phyloP scores from a whole-genome alignment of 2,797 vertebrate species.

The Sebastes matsubarae region DNA sequence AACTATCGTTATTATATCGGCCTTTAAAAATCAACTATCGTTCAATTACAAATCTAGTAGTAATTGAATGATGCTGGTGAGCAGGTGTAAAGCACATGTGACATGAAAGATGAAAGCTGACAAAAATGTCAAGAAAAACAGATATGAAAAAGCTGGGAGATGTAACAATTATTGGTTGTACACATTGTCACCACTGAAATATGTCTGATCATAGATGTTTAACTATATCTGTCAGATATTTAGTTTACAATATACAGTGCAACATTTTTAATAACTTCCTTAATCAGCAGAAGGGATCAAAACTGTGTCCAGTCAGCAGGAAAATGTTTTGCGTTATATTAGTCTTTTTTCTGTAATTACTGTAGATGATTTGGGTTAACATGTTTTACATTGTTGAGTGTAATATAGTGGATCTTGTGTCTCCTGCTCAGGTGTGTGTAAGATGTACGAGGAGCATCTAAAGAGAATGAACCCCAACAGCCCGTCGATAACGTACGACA shows the following conservation, averaged over 20 bases:
- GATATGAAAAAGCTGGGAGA: background rate
- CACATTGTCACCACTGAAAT: background rate
- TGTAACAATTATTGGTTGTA: background rate
- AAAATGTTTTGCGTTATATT: background rate
- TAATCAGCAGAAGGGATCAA: no score
- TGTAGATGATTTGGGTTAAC: background rate
- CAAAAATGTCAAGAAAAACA: background rate
- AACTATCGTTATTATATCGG: no score
- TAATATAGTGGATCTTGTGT: background rate
- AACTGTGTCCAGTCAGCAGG: background rate
- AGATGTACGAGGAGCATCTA: conserved; percentile 99
- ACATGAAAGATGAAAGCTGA: background rate
- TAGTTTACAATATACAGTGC: background rate
- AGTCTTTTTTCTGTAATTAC: background rate
- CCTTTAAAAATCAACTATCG: rapidly evolving
- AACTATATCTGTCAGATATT: background rate
- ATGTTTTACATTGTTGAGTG: background rate
- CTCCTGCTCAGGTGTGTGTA: conserved; percentile 90
- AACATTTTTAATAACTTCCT: background rate
- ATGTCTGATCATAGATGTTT: background rate
- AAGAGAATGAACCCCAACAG: conserved; percentile 99
- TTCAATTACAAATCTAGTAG: background rate
- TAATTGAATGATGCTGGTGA: background rate
- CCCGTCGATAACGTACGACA: conserved; percentile 98
- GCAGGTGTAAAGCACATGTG: background rate